Evolutionary conservation across 2,888 invertebrate genomes (phyloP), one percentile per base, ranked within the genome.

Genomic region (Hermodice carunculata): DNA sequence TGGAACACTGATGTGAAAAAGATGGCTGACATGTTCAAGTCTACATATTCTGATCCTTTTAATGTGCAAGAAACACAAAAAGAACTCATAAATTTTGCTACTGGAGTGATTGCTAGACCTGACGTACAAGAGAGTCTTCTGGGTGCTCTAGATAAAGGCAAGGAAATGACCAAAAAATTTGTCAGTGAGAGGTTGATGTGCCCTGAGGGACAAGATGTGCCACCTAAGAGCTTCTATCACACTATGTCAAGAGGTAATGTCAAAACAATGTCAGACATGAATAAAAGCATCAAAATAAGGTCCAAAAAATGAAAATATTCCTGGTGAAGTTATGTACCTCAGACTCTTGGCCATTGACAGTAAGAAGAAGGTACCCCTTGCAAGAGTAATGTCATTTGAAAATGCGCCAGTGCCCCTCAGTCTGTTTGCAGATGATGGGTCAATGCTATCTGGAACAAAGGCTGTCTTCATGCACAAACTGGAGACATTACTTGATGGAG

Each of bases 1-100:
- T 1, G 73, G 75, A 1, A 61, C 75, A 28, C 60, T 76, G 11
- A 56, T 46, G 46, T 46, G 14, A 24, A 4, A 24, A 46, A 46
- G 5, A 46, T 46, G 46, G 28, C 6, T 46, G n/a, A 2, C 24
- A 46, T 46, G 44, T 46, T 46, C 28, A 28, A 46, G 46, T 26
- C 26, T 46, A 17, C 46, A 3, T 46, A 26, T 28, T 3, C 28
- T 28, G 28, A 14, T 28, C 46, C 46, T 26, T 46, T 11, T 46
- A 28, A 46, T 22, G 2, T 46, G 3, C 26, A 46, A 46, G 28
- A 46, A 5, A 24, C 28, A 19, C 46, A 24, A 11, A 14, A 17
- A 3, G 46, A 28, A 26, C 8, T 46, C 14, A 28, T 28, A 46
- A 5, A 11, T 11, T 46, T 46, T 46, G 46, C 46, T 2, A 46